phyloP scores from a whole-genome alignment of 2,888 invertebrate species.

The Zele albiditarsus region DNA sequence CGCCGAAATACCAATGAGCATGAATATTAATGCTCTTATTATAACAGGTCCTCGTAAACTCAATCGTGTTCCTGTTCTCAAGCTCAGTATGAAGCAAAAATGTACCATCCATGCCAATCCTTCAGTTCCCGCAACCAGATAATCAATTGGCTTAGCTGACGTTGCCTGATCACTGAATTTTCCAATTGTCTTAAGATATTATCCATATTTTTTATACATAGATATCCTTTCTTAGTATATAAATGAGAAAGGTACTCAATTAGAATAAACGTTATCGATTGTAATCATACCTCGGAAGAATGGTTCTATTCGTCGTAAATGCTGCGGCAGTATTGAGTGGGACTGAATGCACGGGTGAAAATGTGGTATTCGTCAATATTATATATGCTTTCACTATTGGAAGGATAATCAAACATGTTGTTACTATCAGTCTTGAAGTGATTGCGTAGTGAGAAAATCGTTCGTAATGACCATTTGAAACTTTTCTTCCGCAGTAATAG shows the following conservation, averaged over 20 bases:
- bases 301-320: neutral
- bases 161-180: conserved; percentile 72
- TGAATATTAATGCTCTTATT: conserved; percentile 79
- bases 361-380: conserved; percentile 73
- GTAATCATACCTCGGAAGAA: conserved; percentile 19
- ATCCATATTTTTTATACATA: neutral
- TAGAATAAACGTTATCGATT: neutral
- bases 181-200: neutral
- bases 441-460: conserved; percentile 78
- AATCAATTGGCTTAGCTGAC: conserved; percentile 77
- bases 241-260: neutral
- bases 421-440: conserved; percentile 78
- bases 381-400: conserved; percentile 82
- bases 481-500: conserved; percentile 84
- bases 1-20: conserved; percentile 79
- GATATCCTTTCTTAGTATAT: neutral
- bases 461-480: conserved; percentile 78
- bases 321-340: neutral
- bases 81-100: conserved; percentile 81
- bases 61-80: conserved; percentile 78
- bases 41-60: conserved; percentile 84
- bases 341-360: conserved; percentile 40
- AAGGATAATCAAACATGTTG: conserved; percentile 78
- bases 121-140: conserved; percentile 81
- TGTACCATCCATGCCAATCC: conserved; percentile 89